Evolutionary conservation across 1,140 invertebrate genomes (phyloP), one percentile per base, ranked within the genome.

Genomic region (Cepaea nemoralis): DNA sequence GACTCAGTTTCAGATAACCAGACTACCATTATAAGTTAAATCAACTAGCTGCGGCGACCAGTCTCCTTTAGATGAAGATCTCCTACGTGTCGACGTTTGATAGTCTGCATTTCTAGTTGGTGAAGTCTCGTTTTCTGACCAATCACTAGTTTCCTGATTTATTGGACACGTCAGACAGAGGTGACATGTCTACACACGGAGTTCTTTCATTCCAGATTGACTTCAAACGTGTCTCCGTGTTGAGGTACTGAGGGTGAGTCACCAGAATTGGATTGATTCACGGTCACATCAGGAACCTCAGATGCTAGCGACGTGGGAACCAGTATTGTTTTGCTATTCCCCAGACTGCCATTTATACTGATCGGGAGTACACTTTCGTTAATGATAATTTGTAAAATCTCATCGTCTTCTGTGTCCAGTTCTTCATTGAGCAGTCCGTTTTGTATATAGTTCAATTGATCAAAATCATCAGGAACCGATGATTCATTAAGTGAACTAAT

Each of bases 121-220:
- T 27, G 22, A 8, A 31, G 48, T 45, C 19, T 74, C 71, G 27
- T 39, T 74, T 0, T 74, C 71, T 2, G 71, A 74, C 40, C 42
- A 74, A 48, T 74, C 71, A 45, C 71, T 74, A 33, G 40, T 74
- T 74, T 42, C 31, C 71, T 3, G 71, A 74, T 74, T 74, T 74
- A 12, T 27, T 74, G 8, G 71, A 74, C 48, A 31, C 22, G n/a
- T 22, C 42, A 33, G 71, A 74, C 1, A 48, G 35, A 45, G 71
- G 71, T 14, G 71, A 74, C 19, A 48, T 12, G n/a, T n/a, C 16
- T 8, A 50, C 31, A 10, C 16, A 1, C 5, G 48, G 42, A 42
- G 48, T 27, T 33, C 40, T 42, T 10, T 12, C 5, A 0, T 33
- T 35, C 71, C 27, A n/a, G 27, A 24, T 12, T 33, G 22, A 35